Conservation (phyloP, 2,797 vertebrate species). For the Pristis pectinata region DNA sequence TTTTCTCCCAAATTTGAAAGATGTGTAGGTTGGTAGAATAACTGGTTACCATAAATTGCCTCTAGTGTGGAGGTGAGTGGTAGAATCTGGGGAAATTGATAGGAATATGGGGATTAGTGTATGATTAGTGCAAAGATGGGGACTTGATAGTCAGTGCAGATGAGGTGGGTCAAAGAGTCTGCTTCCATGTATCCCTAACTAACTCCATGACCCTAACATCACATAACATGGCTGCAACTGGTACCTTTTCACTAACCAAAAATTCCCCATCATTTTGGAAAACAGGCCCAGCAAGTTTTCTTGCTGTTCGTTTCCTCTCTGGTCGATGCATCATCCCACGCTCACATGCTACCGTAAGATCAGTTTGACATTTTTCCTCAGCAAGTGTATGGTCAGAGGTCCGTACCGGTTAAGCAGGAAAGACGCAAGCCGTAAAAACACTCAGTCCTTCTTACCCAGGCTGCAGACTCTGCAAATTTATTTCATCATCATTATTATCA, state of each 20-base stretch:
- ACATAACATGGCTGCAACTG: background rate
- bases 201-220: background rate
- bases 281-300: background rate
- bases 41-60: too few species aligned
- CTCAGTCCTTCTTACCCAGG: background rate
- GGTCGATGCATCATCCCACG: background rate
- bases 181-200: too few species aligned
- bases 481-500: background rate
- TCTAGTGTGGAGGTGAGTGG: too few species aligned
- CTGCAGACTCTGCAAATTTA: constrained; percentile 5
- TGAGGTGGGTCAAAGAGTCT: too few species aligned
- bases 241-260: background rate
- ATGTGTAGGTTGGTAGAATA: too few species aligned
- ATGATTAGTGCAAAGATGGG: too few species aligned
- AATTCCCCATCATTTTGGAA: background rate
- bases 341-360: background rate
- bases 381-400: background rate
- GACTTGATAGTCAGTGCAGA: too few species aligned
- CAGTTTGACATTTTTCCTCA: background rate
- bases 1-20: too few species aligned
- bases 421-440: background rate
- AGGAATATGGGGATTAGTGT: too few species aligned
- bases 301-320: background rate
- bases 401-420: background rate
- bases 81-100: too few species aligned